These are phyloP conservation scores for Dynastes tityus DNA, from an alignment of 2,888 invertebrate species.

Conservation along the genomic window DNA sequence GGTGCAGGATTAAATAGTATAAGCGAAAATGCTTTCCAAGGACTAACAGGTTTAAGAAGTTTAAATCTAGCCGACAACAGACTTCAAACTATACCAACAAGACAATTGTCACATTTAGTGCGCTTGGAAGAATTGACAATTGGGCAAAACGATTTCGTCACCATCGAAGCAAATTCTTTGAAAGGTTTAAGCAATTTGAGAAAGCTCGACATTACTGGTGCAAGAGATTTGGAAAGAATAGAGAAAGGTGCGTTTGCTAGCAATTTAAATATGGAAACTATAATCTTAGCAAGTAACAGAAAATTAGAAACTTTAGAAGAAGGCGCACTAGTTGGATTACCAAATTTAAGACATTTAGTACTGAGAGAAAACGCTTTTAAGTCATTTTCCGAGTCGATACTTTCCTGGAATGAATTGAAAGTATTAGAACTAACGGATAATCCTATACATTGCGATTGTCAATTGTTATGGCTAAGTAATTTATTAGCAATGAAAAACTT, in stretches of 20 bases:
- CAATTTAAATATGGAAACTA: conserved; percentile 86
- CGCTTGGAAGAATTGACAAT: conserved; percentile 86
- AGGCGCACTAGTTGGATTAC: conserved; percentile 83
- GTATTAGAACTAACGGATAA: conserved; percentile 87
- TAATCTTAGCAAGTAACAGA: conserved; percentile 85
- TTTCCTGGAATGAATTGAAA: conserved; percentile 85
- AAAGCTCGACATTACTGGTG: conserved; percentile 84
- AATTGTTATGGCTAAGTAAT: conserved; percentile 85
- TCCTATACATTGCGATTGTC: conserved; percentile 87
- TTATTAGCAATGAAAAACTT: conserved; percentile 80
- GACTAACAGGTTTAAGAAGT: conserved; percentile 82
- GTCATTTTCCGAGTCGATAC: conserved; percentile 84
- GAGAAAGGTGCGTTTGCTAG: conserved; percentile 85
- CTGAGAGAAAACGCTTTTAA: conserved; percentile 85
- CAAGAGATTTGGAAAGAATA: conserved; percentile 80
- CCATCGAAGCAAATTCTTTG: conserved; percentile 82
- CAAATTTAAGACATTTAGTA: conserved; percentile 84
- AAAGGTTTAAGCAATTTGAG: conserved; percentile 85
- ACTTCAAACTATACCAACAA: conserved; percentile 82
- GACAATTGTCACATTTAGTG: conserved; percentile 79
- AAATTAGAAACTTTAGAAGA: conserved; percentile 82
- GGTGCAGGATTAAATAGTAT: conserved; percentile 88
- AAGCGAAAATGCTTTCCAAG: conserved; percentile 83
- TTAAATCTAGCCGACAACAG: conserved; percentile 88
- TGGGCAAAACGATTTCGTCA: conserved; percentile 87